Conservation (phyloP, 1,140 invertebrate genomes). For the Pseudomyrmex dendroicus region DNA sequence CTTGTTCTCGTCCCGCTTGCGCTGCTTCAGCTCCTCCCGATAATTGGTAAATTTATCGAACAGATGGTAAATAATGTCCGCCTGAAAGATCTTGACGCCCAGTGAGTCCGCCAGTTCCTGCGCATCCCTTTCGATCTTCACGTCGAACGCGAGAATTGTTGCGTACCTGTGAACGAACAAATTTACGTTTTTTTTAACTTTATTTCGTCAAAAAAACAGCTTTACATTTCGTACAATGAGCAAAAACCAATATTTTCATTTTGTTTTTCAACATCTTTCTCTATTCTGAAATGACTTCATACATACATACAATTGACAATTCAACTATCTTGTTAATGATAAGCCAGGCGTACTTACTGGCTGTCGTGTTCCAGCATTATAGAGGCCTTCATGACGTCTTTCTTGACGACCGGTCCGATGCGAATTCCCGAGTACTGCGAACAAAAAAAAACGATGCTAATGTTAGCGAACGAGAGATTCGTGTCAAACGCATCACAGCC, state of each 20-base stretch:
- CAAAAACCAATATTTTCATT: not conserved
- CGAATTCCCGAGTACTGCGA: conserved; percentile 98
- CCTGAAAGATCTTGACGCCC: conserved; percentile 98
- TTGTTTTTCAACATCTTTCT: too few relatives aligned
- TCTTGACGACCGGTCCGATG: conserved; percentile 99
- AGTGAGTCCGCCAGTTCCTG: conserved; percentile 98
- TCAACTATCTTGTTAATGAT: not conserved
- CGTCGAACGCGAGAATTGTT: conserved; percentile 99
- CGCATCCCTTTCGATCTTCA: conserved; percentile 98
- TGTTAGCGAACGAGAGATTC: conserved; percentile 14
- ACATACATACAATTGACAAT: too few relatives aligned
- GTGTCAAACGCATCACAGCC: not conserved
- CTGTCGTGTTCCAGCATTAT: conserved; percentile 99
- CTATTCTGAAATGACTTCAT: too few relatives aligned
- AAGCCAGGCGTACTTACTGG: conserved; percentile 90
- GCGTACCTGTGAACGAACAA: conserved; percentile 90
- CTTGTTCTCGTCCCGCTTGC: conserved; percentile 97
- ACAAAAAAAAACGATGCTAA: conserved; percentile 66
- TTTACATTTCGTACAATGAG: too few relatives aligned
- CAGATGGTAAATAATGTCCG: conserved; percentile 99
- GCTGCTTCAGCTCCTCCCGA: conserved; percentile 96
- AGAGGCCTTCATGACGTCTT: conserved; percentile 99
- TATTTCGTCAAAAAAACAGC: not conserved
- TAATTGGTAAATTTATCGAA: conserved; percentile 99
- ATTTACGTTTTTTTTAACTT: not conserved